A percentile compares a stretch with the other conserved stretches of the same genome.
These are phyloP conservation scores for Callipepla californica DNA, from an alignment of 2,113 vertebrate species.

Conservation along the genomic window DNA sequence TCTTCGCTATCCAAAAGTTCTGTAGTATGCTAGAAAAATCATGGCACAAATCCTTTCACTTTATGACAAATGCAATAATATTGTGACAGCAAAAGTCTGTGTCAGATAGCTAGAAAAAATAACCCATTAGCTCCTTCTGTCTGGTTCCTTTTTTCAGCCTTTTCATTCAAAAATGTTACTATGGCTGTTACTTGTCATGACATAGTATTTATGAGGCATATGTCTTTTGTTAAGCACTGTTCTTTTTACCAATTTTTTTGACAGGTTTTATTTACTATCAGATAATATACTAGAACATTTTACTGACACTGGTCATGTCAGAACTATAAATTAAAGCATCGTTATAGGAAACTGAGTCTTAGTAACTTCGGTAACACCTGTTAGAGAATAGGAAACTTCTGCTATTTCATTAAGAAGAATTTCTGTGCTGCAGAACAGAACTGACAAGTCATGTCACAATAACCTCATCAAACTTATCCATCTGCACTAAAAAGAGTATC, in stretches of 20 bases:
- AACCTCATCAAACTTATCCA: not conserved
- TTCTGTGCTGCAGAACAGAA: not conserved
- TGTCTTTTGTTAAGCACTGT: slow-evolving; percentile 62
- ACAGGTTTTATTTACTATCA: slow-evolving; percentile 55
- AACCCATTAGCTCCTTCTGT: slow-evolving; percentile 62
- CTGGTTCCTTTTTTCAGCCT: slow-evolving; percentile 39
- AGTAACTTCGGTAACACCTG: not conserved
- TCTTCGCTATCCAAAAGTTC: not conserved
- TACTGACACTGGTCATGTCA: slow-evolving; percentile 16
- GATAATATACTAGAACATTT: slow-evolving; percentile 55
- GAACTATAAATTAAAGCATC: slow-evolving; percentile 11
- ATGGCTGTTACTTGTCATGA: slow-evolving; percentile 43
- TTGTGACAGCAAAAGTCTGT: slow-evolving; percentile 51
- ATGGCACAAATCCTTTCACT: not conserved
- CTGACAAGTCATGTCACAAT: not conserved
- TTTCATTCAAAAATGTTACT: slow-evolving; percentile 29
- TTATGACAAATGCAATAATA: slow-evolving; percentile 47
- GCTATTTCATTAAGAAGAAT: not conserved
- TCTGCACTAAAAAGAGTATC: not conserved
- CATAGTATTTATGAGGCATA: slow-evolving; percentile 63
- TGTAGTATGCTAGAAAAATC: not conserved
- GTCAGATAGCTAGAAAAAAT: slow-evolving; percentile 39
- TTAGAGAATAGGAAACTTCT: not conserved
- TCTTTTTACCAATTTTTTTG: slow-evolving; percentile 46
- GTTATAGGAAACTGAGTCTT: not conserved